phyloP scores from a whole-genome alignment of 2,113 vertebrate genomes.

The Pachycephala philippinensis region DNA sequence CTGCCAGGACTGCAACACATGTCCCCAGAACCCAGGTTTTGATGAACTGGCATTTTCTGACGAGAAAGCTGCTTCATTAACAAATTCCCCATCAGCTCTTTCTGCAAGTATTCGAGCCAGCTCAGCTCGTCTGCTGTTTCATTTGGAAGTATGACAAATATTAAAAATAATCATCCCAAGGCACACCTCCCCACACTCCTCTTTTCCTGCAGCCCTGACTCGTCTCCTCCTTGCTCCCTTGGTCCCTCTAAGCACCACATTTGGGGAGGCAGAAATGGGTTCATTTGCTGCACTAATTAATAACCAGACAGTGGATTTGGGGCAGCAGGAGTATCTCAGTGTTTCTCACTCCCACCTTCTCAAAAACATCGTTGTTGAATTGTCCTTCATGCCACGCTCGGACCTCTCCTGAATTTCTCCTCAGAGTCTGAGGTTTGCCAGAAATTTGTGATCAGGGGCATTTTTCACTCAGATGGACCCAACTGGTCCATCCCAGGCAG shows the following conservation, averaged over 20 bases:
- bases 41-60: constrained; percentile 38
- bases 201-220: not conserved
- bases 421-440: not conserved
- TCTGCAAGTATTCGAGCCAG: constrained; percentile 30
- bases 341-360: not conserved
- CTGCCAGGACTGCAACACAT: not conserved
- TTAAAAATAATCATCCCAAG: not conserved
- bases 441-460: not conserved
- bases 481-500: not conserved
- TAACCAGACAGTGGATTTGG: not conserved
- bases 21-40: not conserved
- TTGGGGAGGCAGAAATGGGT: not conserved
- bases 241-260: not conserved
- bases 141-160: constrained; percentile 36
- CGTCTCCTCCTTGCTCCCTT: accelerated
- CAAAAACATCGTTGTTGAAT: accelerated
- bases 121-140: constrained; percentile 47
- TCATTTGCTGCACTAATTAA: not conserved
- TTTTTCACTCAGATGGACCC: not conserved
- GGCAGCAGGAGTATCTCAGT: not conserved
- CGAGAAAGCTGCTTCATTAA: constrained; percentile 32
- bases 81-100: constrained; percentile 48
- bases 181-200: not conserved
- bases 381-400: accelerated
- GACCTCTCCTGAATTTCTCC: not conserved